Conservation (phyloP, 1,140 invertebrate genomes). For the Ectropis grisescens region DNA sequence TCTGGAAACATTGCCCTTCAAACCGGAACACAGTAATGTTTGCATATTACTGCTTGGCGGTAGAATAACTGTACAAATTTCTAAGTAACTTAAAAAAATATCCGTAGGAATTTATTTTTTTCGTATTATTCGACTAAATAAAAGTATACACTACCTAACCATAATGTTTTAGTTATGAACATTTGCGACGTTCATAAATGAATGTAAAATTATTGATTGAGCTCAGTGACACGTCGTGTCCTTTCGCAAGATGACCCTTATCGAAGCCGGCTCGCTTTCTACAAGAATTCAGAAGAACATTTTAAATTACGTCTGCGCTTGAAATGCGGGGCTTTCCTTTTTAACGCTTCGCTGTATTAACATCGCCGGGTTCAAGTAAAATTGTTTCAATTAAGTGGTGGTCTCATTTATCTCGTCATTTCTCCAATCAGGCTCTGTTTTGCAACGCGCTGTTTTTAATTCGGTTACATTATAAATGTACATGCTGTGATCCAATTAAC, state of each 20-base stretch:
- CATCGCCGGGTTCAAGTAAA: background rate
- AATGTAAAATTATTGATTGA: no score
- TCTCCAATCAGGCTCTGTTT: constrained; percentile 23
- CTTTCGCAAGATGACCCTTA: constrained; percentile 49
- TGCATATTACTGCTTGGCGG: no score
- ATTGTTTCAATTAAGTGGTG: constrained; percentile 4
- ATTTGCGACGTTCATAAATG: no score
- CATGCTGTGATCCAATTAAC: constrained; percentile 52
- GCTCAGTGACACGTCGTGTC: background rate
- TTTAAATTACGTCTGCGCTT: background rate
- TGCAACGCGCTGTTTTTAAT: constrained; percentile 25
- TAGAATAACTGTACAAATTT: no score
- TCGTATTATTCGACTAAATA: no score
- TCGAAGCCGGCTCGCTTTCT: constrained; percentile 38
- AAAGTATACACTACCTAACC: no score
- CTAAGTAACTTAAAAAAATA: no score
- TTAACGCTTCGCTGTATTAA: constrained; percentile 2
- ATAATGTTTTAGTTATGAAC: no score
- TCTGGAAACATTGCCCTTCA: no score
- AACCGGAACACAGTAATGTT: no score
- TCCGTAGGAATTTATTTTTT: no score
- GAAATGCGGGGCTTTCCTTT: constrained; percentile 4
- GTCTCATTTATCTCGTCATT: constrained; percentile 9
- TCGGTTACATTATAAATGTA: constrained; percentile 35
- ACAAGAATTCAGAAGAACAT: constrained; percentile 8